Evolutionary conservation across 2,797 vertebrate species (phyloP).

Genomic region (Tiaroga cobitis): DNA sequence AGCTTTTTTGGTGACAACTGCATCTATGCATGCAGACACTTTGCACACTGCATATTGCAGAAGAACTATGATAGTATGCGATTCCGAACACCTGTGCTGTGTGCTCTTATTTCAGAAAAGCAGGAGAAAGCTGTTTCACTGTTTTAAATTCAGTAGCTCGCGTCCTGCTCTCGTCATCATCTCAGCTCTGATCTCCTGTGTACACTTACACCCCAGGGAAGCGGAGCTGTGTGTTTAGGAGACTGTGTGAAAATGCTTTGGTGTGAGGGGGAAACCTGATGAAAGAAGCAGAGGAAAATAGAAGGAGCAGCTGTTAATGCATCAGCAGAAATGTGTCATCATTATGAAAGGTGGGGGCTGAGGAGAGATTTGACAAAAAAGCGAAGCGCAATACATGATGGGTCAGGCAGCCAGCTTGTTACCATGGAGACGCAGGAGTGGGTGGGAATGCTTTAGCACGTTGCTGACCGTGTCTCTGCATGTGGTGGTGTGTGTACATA

Average conservation of each 20-base stretch:
- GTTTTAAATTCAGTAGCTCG: neutral
- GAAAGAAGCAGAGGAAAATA: conserved; percentile 14
- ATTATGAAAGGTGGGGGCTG: conserved; percentile 44
- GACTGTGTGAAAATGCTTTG: conserved; percentile 24
- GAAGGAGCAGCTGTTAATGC: conserved; percentile 52
- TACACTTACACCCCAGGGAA: neutral
- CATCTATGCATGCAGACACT: neutral
- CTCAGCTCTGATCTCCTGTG: neutral
- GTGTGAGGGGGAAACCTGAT: neutral
- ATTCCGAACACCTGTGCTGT: neutral
- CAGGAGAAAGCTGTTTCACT: neutral
- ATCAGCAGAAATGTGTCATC: conserved; percentile 49
- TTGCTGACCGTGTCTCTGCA: conserved; percentile 37
- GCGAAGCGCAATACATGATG: conserved; percentile 63
- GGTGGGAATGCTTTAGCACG: conserved; percentile 36
- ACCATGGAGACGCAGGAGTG: conserved; percentile 67
- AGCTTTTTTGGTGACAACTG: neutral
- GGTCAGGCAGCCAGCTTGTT: conserved; percentile 68
- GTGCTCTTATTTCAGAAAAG: neutral
- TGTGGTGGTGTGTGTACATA: conserved; percentile 30
- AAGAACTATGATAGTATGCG: neutral
- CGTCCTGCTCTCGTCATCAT: neutral
- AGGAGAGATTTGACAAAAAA: conserved; percentile 53
- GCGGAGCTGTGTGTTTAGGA: conserved; percentile 4
- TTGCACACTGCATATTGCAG: neutral